phyloP scores from a whole-genome alignment of 2,888 invertebrate genomes.

The Eurois occulta region DNA sequence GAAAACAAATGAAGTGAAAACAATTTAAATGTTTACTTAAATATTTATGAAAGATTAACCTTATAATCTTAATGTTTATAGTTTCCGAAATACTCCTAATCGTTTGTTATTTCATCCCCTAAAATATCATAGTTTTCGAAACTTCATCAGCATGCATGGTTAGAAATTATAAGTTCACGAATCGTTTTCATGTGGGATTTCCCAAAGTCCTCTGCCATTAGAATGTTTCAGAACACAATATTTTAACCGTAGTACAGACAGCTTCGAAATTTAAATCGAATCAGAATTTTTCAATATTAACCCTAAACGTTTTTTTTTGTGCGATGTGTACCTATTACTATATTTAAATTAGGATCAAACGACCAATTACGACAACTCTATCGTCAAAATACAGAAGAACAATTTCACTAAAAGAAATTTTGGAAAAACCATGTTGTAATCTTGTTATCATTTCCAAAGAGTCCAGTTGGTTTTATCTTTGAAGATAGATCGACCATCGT shows the following conservation, averaged over 20 bases:
- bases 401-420: not conserved
- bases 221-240: not conserved
- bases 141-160: too few species aligned
- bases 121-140: not conserved
- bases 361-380: not conserved
- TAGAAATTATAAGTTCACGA: constrained; percentile 11
- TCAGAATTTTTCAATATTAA: not conserved
- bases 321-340: too few species aligned
- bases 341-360: not conserved
- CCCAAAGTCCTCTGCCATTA: not conserved
- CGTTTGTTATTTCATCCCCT: not conserved
- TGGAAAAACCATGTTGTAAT: constrained; percentile 11
- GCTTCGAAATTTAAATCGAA: not conserved
- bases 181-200: too few species aligned
- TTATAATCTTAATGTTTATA: not conserved
- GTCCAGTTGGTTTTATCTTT: constrained; percentile 44
- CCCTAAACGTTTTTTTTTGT: not conserved
- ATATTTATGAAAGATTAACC: not conserved
- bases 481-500: constrained; percentile 56
- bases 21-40: not conserved
- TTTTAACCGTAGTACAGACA: not conserved
- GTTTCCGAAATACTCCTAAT: not conserved
- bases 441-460: constrained; percentile 30
- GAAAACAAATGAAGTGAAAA: not conserved
- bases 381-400: not conserved